Conservation (phyloP, 2,888 invertebrate species). For the Ypsolopha sequella region DNA sequence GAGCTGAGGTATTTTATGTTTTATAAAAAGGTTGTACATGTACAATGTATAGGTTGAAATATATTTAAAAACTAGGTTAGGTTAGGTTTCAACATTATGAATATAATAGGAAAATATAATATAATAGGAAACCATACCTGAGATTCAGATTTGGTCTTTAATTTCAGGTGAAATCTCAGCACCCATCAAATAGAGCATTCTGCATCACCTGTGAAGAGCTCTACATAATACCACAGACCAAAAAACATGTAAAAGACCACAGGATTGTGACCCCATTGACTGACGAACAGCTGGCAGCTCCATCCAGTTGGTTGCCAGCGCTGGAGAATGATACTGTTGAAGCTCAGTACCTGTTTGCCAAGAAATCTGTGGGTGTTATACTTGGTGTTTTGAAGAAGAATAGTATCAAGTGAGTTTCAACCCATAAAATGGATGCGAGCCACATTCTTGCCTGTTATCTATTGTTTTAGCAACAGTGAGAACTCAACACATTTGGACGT, state of each 20-base stretch:
- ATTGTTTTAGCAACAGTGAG: too few species aligned
- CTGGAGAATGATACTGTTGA: constrained; percentile 82
- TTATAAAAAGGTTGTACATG: too few species aligned
- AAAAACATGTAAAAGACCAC: constrained; percentile 70
- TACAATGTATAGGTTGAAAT: too few species aligned
- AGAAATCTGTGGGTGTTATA: constrained; percentile 75
- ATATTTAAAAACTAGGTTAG: too few species aligned
- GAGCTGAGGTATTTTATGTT: too few species aligned
- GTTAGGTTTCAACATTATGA: too few species aligned
- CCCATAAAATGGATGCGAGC: too few species aligned
- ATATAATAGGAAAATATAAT: too few species aligned
- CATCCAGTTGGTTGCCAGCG: constrained; percentile 77
- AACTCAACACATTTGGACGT: too few species aligned
- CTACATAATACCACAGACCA: constrained; percentile 37
- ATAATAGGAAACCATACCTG: too few species aligned
- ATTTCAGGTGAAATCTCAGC: constrained; percentile 49
- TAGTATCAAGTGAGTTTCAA: constrained; percentile 61
- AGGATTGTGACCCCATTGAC: constrained; percentile 60
- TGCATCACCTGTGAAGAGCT: constrained; percentile 76
- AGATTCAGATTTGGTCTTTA: neutral
- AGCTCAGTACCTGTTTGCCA: constrained; percentile 90
- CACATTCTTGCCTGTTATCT: too few species aligned
- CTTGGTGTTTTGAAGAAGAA: constrained; percentile 71
- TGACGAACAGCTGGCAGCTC: constrained; percentile 70
- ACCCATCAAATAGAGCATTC: constrained; percentile 64